Conservation (phyloP, 2,113 vertebrate species). For the Macquaria australasica region DNA sequence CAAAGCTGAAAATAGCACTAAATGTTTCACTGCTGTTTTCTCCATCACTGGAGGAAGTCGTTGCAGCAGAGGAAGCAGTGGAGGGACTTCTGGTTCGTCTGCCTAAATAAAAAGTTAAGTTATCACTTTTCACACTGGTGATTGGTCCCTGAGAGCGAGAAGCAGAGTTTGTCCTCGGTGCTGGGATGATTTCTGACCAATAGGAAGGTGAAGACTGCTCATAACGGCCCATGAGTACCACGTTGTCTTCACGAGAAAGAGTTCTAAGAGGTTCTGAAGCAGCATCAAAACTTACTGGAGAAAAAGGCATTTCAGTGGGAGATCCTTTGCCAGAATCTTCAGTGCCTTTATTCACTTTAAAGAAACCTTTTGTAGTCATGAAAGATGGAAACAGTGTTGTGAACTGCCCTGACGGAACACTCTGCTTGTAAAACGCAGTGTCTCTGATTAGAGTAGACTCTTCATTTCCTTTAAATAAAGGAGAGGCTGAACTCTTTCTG, state of each 20-base stretch:
- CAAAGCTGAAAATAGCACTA: slow-evolving; percentile 73
- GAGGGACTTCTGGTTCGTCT: slow-evolving; percentile 36
- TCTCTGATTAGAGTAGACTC: slow-evolving; percentile 37
- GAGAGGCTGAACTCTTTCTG: slow-evolving; percentile 29
- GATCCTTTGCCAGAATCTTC: slow-evolving; percentile 23
- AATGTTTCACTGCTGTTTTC: slow-evolving; percentile 53
- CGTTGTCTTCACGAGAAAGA: slow-evolving; percentile 4
- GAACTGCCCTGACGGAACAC: slow-evolving; percentile 20
- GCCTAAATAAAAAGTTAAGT: slow-evolving; percentile 59
- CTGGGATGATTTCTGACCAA: slow-evolving; percentile 44
- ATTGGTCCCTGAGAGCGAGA: slow-evolving; percentile 34
- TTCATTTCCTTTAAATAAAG: slow-evolving; percentile 38
- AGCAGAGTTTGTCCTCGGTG: slow-evolving; percentile 10
- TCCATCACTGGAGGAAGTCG: slow-evolving; percentile 44
- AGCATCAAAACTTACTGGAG: slow-evolving; percentile 19
- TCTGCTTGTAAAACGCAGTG: slow-evolving; percentile 24
- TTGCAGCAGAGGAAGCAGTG: slow-evolving; percentile 42
- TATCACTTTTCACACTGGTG: slow-evolving; percentile 24
- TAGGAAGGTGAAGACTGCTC: slow-evolving; percentile 6
- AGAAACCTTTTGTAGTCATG: slow-evolving; percentile 34
- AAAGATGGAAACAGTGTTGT: slow-evolving; percentile 40
- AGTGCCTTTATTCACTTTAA: slow-evolving; percentile 39
- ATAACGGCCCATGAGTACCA: slow-evolving; percentile 7
- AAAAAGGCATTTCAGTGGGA: background rate
- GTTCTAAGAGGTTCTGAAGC: slow-evolving; percentile 27